These are phyloP conservation scores for Arnoldichthys spilopterus DNA, from an alignment of 2,797 vertebrate genomes.

Conservation along the genomic window DNA sequence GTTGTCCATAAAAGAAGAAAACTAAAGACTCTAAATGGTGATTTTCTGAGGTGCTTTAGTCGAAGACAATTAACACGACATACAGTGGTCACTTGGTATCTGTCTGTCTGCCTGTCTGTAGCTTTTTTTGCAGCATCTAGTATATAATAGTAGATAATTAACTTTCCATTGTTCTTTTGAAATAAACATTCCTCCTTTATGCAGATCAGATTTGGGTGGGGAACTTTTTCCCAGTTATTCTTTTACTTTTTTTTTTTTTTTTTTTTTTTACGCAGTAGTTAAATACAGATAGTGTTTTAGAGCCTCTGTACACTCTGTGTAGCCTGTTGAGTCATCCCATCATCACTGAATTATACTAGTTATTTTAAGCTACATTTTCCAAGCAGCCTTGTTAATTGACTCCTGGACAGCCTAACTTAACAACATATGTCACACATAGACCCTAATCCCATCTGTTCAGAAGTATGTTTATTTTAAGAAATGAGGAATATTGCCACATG, in stretches of 20 bases:
- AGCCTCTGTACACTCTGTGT: neutral
- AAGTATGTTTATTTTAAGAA: constrained; percentile 43
- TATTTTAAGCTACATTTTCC: constrained; percentile 20
- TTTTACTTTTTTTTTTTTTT: neutral
- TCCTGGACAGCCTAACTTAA: neutral
- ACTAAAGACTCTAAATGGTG: neutral
- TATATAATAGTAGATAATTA: neutral
- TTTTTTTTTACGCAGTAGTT: neutral
- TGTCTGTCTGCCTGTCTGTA: no score
- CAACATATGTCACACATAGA: neutral
- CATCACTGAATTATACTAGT: neutral
- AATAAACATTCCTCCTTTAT: neutral
- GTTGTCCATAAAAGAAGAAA: neutral
- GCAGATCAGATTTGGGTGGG: neutral
- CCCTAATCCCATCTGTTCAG: constrained; percentile 31
- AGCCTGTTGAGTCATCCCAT: neutral
- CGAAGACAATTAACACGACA: neutral
- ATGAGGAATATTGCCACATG: constrained; percentile 36
- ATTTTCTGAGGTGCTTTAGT: neutral
- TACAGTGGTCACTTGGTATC: no score
- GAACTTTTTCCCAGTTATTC: neutral
- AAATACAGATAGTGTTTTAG: neutral
- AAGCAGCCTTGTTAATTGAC: neutral
- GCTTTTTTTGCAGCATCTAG: neutral
- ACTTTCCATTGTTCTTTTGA: neutral